Conservation (phyloP, 35 echinoderm and acorn worm species). For the Apostichopus parvimensis region DNA sequence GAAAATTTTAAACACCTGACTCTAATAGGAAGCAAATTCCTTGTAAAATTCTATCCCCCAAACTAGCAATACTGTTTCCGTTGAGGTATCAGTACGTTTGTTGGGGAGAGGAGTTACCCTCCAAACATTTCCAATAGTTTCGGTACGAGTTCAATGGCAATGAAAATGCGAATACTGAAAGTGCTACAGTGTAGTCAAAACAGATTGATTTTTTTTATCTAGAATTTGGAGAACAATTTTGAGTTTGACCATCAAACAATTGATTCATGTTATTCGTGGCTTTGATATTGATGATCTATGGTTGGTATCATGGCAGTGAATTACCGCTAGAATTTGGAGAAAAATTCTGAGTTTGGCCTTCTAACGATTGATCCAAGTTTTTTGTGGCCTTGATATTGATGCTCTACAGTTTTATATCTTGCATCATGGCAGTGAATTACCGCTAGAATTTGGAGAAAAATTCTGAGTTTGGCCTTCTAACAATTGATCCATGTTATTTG, state of each 20-base stretch:
- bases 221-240: slow-evolving; percentile 83
- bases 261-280: slow-evolving; percentile 69
- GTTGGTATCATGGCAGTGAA: slow-evolving; percentile 55
- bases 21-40: no score
- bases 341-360: slow-evolving; percentile 78
- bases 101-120: no score
- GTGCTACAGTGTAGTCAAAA: no score
- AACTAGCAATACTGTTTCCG: no score
- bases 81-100: no score
- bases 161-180: no score
- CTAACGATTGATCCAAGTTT: slow-evolving; percentile 91
- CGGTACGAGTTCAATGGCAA: no score
- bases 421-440: slow-evolving; percentile 83
- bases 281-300: no score
- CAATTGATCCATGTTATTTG: slow-evolving; percentile 94
- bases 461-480: slow-evolving; percentile 78
- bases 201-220: slow-evolving; percentile 12
- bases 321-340: slow-evolving; percentile 95
- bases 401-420: no score
- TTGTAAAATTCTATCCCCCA: no score
- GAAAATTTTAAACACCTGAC: no score
- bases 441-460: slow-evolving; percentile 94
- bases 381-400: slow-evolving; percentile 73
- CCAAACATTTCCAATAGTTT: no score
- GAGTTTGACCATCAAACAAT: slow-evolving; percentile 81